Conservation (phyloP, 2,113 vertebrate genomes). For the Mirounga angustirostris region DNA sequence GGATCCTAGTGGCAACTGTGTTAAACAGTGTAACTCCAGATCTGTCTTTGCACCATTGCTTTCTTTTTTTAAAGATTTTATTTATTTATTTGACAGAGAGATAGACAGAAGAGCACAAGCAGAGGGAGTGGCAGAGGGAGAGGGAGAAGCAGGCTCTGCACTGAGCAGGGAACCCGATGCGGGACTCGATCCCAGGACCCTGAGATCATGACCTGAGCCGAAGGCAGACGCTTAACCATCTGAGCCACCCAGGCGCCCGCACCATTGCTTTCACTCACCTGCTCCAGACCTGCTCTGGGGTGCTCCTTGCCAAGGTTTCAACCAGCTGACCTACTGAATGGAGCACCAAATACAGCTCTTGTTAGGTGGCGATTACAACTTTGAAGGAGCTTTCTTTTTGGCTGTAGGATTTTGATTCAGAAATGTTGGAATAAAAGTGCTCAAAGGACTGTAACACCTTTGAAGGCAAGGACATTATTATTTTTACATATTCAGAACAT, state of each 20-base stretch:
- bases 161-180: too few relatives aligned
- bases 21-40: background rate
- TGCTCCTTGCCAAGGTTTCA: background rate
- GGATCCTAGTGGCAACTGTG: background rate
- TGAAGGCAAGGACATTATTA: background rate
- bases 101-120: too few relatives aligned
- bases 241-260: background rate
- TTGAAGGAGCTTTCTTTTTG: background rate
- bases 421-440: background rate
- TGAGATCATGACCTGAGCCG: too few relatives aligned
- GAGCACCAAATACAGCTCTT: background rate
- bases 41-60: background rate
- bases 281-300: fast-evolving
- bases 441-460: background rate
- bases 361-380: background rate
- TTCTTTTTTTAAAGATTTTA: background rate
- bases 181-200: too few relatives aligned
- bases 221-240: too few relatives aligned
- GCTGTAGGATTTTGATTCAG: background rate
- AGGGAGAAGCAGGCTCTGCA: too few relatives aligned
- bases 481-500: background rate
- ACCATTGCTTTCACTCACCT: background rate
- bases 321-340: background rate
- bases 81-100: too few relatives aligned
- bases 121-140: too few relatives aligned